Evolutionary conservation across 64 coral and sea anemone species (phyloP).

Genomic region (Pocillopora verrucosa): DNA sequence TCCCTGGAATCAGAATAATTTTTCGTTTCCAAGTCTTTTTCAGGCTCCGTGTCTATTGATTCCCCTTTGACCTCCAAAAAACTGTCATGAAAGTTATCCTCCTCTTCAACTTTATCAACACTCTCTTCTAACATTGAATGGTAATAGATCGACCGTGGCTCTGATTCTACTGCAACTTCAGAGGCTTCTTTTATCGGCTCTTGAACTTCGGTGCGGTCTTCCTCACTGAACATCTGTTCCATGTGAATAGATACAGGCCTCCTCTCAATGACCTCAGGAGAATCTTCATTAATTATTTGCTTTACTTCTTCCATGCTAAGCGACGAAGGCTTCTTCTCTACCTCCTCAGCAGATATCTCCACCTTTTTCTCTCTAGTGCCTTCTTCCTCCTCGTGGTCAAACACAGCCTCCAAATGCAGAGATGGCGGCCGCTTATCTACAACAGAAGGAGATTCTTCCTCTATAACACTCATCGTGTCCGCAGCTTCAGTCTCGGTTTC

Average conservation of each 20-base stretch:
- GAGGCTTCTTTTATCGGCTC: not conserved
- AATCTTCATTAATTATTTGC: not conserved
- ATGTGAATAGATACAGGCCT: not conserved
- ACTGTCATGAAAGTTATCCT: not conserved
- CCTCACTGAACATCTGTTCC: not conserved
- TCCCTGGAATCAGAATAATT: not conserved
- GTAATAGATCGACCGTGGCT: not conserved
- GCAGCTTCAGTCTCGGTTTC: not conserved
- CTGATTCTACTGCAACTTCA: not conserved
- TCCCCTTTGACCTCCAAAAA: not conserved
- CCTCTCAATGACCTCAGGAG: not conserved
- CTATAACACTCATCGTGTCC: not conserved
- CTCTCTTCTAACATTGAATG: not conserved
- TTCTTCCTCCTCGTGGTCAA: not conserved
- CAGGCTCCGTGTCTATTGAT: not conserved
- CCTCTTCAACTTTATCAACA: not conserved
- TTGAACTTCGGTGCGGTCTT: not conserved
- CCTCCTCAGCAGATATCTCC: not conserved
- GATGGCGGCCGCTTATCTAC: not conserved
- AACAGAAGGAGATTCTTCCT: not conserved
- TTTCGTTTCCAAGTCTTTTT: not conserved
- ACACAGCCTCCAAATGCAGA: not conserved
- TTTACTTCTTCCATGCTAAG: not conserved
- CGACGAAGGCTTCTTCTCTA: not conserved
- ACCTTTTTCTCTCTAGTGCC: not conserved